Base-by-base conservation (phyloP, 2,888 invertebrate species). In the Eupeodes luniger region DNA sequence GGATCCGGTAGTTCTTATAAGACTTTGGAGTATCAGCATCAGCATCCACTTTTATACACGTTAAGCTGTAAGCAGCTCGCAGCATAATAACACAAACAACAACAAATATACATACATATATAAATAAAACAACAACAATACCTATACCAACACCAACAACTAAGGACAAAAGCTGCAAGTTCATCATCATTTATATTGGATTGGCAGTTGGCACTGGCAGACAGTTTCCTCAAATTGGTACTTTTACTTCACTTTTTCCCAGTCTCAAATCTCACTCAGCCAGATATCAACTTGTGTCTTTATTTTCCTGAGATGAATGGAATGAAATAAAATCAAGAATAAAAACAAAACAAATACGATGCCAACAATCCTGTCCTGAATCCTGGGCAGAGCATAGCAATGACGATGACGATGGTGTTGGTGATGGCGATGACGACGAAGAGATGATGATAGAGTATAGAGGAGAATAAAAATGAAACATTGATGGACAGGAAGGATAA, bases 401-500 rank as follows among this genome's bases (percentile, higher is more conserved):
- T 70, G 51, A 55, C 72, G 79, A 70, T 70, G 70, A 40, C 55
- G 70, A 55, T 16, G 36, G 27, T 27, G 27, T 5, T 5, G 40
- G 9, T 5, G 6, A 44, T 70, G 51, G 55, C 72, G 79, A 70
- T 70, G 70, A 55, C 70, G 70, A 55, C 36, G 36, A 74, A 61
- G 66, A 87, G 59, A 82, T 86, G 83, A 82, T 86, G 86, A 72
- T 83, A 72, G 79, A 70, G 55, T 55, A 70, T 44, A 70, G 6
- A 36, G 16, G 6, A 70, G 36, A 44, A 70, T 44, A 53, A 70
- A 55, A 70, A 59, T 59, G 16, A 77, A 57, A 80, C 66, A 83
- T 74, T 87, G 84, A 87, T 77, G 83, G 87, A 87, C 87, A 78
- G 74, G 53, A 77, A 81, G 87, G 87, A 84, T 87, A 87, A 87